Evolutionary conservation across 53 echinoderm and acorn worm genomes (phyloP), one percentile per base, ranked within the genome.

Genomic region (Henricia sp.): DNA sequence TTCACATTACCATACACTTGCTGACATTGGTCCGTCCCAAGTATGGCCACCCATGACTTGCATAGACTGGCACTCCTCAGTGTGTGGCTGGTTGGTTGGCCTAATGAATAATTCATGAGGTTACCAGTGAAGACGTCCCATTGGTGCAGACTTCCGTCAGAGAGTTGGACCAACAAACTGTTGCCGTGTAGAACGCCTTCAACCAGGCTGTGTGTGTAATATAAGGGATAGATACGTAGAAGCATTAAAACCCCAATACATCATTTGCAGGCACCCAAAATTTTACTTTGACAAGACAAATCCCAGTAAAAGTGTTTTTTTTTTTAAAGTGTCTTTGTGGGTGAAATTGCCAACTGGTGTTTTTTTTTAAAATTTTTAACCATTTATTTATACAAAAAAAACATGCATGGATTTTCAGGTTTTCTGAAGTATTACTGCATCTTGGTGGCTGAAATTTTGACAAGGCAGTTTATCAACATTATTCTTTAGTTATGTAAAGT

Each of bases 81-180:
- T 28, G 63, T 48, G 32, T 80, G 33, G 50, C 48, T 80, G 80
- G 80, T 44, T 0, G 65, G 80, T 20, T 57, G 43, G 16, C 4
- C 21, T 60, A 64, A 43, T 80, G 64, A 80, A 80, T 48, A 80
- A 80, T 80, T 80, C 80, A 80, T 62, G 46, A 80, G 80, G 63
- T 80, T 33, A 60, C 80, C 80, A 9, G 80, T 46, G 62, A 48
- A 64, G 65, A 64, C 33, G n/a, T 80, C 80, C 80, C 64, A 80
- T 35, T 80, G 80, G 64, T 80, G 65, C 0, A 80, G 48, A 16
- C 80, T 80, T 42, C 80, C 65, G 37, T 80, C 64, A 46, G 80
- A 80, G 20, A 80, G 80, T 46, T 64, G 25, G 20, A 27, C 80
- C 80, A 80, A 19, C 34, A 80, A 62, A 41, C 44, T 46, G 48